Evolutionary conservation across 2,888 invertebrate genomes (phyloP).

Genomic region (Epinotia brunnichana): DNA sequence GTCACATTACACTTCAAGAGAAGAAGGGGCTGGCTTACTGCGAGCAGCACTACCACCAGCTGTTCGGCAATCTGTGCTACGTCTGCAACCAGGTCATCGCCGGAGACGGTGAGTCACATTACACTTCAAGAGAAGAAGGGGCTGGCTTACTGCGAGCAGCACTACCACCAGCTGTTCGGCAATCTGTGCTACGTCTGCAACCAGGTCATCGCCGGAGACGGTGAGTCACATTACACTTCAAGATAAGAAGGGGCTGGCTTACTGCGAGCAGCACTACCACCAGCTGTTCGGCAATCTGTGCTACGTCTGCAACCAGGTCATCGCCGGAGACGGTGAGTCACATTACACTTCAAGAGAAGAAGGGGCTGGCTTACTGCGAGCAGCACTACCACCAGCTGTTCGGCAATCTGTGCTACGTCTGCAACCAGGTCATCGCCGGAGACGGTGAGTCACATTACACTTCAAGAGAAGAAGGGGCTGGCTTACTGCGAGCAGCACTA

Average conservation of each 20-base stretch:
- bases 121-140: constrained; percentile 99
- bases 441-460: constrained; percentile 91
- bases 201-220: constrained; percentile 98
- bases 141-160: constrained; percentile 99
- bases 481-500: constrained; percentile 99
- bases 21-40: constrained; percentile 99
- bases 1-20: constrained; percentile 87
- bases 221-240: constrained; percentile 86
- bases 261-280: constrained; percentile 99
- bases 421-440: constrained; percentile 98
- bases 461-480: constrained; percentile 98
- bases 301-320: constrained; percentile 99
- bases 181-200: constrained; percentile 99
- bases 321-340: constrained; percentile 85
- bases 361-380: constrained; percentile 99
- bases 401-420: constrained; percentile 99
- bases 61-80: constrained; percentile 99
- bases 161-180: constrained; percentile 99
- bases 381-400: constrained; percentile 99
- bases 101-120: constrained; percentile 92
- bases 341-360: too few species aligned
- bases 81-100: constrained; percentile 99
- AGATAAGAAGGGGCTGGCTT: constrained; percentile 98
- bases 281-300: constrained; percentile 99
- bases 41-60: constrained; percentile 99